Evolutionary conservation across 2,797 vertebrate species (phyloP).

Genomic region (Myoxocephalus aenaeus): DNA sequence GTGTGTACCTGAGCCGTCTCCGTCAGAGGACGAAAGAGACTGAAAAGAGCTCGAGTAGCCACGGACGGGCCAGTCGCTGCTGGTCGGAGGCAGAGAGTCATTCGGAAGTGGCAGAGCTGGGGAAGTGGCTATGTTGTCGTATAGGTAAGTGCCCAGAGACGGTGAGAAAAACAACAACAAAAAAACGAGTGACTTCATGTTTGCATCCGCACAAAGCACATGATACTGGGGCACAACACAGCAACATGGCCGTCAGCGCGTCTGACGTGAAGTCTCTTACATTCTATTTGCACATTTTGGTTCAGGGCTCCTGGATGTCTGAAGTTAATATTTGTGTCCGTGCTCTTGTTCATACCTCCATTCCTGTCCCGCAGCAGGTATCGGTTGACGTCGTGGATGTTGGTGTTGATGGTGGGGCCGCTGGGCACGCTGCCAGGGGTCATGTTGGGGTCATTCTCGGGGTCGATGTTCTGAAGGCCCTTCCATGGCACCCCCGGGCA

Average conservation of each 20-base stretch:
- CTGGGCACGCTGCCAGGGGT: constrained; percentile 98
- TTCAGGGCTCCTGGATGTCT: neutral
- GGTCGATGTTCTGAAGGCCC: constrained; percentile 98
- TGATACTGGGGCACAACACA: neutral
- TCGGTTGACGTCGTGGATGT: constrained; percentile 97
- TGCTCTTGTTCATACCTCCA: constrained; percentile 86
- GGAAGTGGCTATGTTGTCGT: constrained; percentile 61
- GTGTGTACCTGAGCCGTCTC: constrained; percentile 85
- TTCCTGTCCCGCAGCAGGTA: constrained; percentile 95
- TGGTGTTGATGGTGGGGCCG: constrained; percentile 97
- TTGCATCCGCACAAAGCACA: constrained; percentile 2
- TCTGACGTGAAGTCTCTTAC: neutral
- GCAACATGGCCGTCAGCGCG: neutral
- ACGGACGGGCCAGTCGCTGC: constrained; percentile 86
- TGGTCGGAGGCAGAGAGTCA: constrained; percentile 86
- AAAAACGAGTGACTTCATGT: constrained; percentile 30
- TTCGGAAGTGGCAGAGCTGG: constrained; percentile 86
- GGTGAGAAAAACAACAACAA: neutral
- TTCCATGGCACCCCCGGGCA: constrained; percentile 99
- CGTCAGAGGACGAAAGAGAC: constrained; percentile 83
- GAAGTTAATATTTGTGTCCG: neutral
- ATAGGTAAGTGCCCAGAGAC: constrained; percentile 28
- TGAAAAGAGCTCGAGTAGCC: constrained; percentile 87
- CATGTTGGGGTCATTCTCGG: constrained; percentile 98
- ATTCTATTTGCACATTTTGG: neutral